Evolutionary conservation across 2,888 invertebrate species (phyloP).

Genomic region (Philhelius pedissequus): DNA sequence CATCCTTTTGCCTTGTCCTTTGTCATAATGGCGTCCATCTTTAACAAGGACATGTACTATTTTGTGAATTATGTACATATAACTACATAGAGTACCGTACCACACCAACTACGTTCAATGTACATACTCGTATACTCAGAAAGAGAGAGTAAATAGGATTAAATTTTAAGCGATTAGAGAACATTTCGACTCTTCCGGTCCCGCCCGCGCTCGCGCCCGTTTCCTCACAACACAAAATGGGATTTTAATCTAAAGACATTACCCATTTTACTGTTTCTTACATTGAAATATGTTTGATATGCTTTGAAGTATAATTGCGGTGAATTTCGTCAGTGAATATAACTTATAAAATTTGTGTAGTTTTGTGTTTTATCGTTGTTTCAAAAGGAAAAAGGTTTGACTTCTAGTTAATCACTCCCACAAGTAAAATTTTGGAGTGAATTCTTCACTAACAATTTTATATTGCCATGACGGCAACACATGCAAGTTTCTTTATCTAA

Average conservation of each 20-base stretch:
- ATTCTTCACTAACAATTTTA: too few relatives aligned
- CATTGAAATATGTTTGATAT: constrained; percentile 31
- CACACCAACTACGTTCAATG: background rate
- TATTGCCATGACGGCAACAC: too few relatives aligned
- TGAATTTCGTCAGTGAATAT: constrained; percentile 5
- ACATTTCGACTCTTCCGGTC: background rate
- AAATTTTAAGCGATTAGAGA: constrained; percentile 60
- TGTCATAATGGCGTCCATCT: background rate
- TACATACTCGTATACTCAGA: background rate
- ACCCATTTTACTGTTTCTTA: constrained; percentile 44
- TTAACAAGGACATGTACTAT: background rate
- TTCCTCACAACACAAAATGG: constrained; percentile 35
- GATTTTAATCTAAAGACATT: constrained; percentile 68
- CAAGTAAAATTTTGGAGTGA: too few relatives aligned
- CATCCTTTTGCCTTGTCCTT: background rate
- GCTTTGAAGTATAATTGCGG: constrained; percentile 8
- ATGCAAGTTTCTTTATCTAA: too few relatives aligned
- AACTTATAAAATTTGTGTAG: too few relatives aligned
- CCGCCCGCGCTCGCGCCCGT: background rate
- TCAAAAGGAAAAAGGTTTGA: too few relatives aligned
- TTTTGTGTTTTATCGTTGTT: too few relatives aligned
- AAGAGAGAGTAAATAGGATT: constrained; percentile 39
- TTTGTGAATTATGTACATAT: background rate
- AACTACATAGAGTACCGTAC: background rate
- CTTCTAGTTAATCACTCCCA: too few relatives aligned